Evolutionary conservation across 1,140 invertebrate species (phyloP), one percentile per base, ranked within the genome.

Genomic region (Drosophila carrolli): DNA sequence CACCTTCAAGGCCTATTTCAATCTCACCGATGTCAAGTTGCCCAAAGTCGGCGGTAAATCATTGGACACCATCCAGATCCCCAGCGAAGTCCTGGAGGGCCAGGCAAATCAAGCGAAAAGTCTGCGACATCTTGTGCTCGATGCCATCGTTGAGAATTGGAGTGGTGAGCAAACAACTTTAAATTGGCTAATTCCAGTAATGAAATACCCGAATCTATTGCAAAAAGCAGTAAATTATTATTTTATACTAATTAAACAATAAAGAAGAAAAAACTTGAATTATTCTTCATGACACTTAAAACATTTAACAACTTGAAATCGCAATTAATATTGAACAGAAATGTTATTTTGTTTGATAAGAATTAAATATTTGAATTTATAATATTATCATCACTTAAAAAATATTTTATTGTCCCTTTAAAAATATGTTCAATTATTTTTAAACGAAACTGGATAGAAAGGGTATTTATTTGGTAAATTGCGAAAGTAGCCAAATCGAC

Each of bases 121-220:
- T 70, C 76, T 93, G 63, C 84, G 91, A 77, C 86, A 92, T 81
- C 72, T 93, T 72, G 92, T 91, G 47, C 78, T 93, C 32, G 86
- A 93, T 76, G 72, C 79, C 60, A 92, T 93, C 46, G 78, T 92
- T 4, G 75, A 75, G 40, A 92, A 93, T 61, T 93, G 93, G 93
- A 72, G 78, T 68, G 91, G 92, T 93, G 83, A 85, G 81, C 32
- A 43, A 7, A 2, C 19, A 11, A 5, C 16, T 16, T n/a, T 19
- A 57, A 61, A 54, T 2, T 7, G 2, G 14, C 14, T n/a, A 37
- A 32, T 2, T 8, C 6, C 2, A 32, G 29, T 32, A 32, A 8
- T 8, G 8, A 32, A 32, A 32, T 32, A 32, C 7, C 8, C 8
- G 29, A 8, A 32, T 32, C 7, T 32, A 32, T 32, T 32, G 5